Evolutionary conservation across 2,797 vertebrate genomes (phyloP), one percentile per base, ranked within the genome.

Genomic region (Odontamblyopus rebecca): DNA sequence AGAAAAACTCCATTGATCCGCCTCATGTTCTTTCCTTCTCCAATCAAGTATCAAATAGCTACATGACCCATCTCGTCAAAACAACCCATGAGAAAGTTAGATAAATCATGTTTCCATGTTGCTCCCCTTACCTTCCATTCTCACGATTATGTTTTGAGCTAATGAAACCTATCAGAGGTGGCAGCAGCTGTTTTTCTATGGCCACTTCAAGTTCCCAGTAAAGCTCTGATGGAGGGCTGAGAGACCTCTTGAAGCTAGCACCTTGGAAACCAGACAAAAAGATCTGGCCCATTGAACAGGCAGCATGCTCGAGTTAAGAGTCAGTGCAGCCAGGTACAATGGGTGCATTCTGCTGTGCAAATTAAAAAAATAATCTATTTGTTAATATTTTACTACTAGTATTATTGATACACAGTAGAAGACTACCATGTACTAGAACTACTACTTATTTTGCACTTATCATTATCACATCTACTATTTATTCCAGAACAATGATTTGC

Each of bases 241-340:
- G 86, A 80, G 86, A 81, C 85, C 86, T 89, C 89, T 92, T 75
- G 56, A 78, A 83, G 73, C 3, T 63, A 80, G 81, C 74, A 6
- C 88, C 90, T 88, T 92, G 90, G 90, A 88, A 92, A 93, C 91
- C 90, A 88, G 86, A 92, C 88, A 92, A 91, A 50, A 90, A 66
- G 81, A 74, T 71, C 73, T 44, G 74, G 74, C 81, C 71, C 56
- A 72, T 53, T 70, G 51, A 73, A 61, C 61, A 62, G 71, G 48
- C 78, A 13, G 65, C n/a, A 72, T 35, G 71, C 32, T 50, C 38
- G 53, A 71, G 72, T 41, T 68, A 68, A 78, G 77, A 82, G 84
- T 79, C 74, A 60, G 73, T 29, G 76, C 26, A 41, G 84, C 81
- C 89, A 83, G 87, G 79, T 88, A 80, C 86, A 77, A 48, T 48